phyloP scores from a whole-genome alignment of 2,888 invertebrate species.

The Eurytoma adleriae region DNA sequence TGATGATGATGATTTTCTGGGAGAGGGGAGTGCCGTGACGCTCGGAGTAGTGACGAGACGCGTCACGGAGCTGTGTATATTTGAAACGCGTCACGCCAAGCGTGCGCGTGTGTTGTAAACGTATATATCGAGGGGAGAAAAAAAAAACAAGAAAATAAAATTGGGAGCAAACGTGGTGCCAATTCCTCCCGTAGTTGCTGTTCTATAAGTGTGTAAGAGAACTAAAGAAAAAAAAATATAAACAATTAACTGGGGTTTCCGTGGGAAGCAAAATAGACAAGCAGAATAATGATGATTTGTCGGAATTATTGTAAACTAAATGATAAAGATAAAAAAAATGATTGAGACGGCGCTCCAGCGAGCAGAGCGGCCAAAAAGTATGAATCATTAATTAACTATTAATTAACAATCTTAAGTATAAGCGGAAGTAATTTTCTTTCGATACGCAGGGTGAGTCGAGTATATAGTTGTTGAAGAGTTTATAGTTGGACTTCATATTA shows the following conservation, averaged over 20 bases:
- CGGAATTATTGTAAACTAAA: conserved; percentile 53
- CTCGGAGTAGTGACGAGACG: neutral
- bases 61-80: conserved; percentile 40
- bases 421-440: conserved; percentile 66
- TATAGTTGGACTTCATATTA: conserved; percentile 74
- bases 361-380: conserved; percentile 58
- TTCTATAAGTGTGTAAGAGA: conserved; percentile 58
- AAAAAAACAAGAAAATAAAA: conserved; percentile 53
- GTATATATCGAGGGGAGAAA: conserved; percentile 9
- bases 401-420: conserved; percentile 63
- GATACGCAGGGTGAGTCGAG: conserved; percentile 69
- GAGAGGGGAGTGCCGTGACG: neutral
- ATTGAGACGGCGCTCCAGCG: conserved; percentile 34
- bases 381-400: conserved; percentile 61
- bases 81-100: conserved; percentile 24
- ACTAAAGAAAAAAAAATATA: conserved; percentile 51
- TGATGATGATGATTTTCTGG: neutral
- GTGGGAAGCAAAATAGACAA: conserved; percentile 1
- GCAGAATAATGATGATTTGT: conserved; percentile 28
- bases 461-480: conserved; percentile 72
- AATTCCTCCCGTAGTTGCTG: conserved; percentile 73
- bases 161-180: conserved; percentile 76
- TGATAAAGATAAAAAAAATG: conserved; percentile 23
- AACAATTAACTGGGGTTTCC: conserved; percentile 18
- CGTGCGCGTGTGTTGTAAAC: conserved; percentile 39